Base-by-base conservation (phyloP, 2,888 invertebrate species). In the Hyposoter dolosus region DNA sequence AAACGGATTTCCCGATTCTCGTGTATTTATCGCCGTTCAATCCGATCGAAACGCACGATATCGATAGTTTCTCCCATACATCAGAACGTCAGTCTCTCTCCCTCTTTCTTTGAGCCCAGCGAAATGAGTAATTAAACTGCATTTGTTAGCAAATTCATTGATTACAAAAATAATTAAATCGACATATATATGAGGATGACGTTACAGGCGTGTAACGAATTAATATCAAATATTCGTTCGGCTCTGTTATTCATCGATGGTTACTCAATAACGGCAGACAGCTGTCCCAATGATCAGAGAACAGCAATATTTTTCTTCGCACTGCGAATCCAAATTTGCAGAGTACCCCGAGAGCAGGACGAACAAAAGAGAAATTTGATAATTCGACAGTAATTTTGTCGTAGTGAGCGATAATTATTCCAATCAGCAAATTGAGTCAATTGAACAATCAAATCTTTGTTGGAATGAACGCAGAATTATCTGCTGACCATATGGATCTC, bases 1-100 rank as follows among this genome's bases (percentile, higher is more conserved):
- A 40, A 15, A 74, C 56, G 40, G 56, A 56, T 56, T 74, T 32
- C 72, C 35, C 40, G 56, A 74, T 56, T 35, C 40, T 5, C 72
- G 19, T 40, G 1, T 35, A 56, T 35, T 74, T n/a, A 56, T 56
- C 56, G 19, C 40, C 56, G 40, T 74, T 74, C 19, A 74, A 74
- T 74, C 35, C 47, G n/a, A n/a, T 35, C 32, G 50, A n/a, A 47
- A 69, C 40, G 28, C 15, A 10, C 71, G 35, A 32, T 72, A n/a
- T 69, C 10, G 17, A 3, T 17, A 5, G 7, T 32, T 47, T 23
- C 23, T 60, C 28, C 28, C 60, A 60, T 60, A 28, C 28, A 5
- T 28, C 35, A 15, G 5, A 60, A 15, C 60, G 28, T 60, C 28
- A 53, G 12, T 53, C 50, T 53, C n/a, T 53, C 50, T 19, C 9